These are phyloP conservation scores for Pocillopora meandrina DNA, from an alignment of 92 coral and sea anemone species.

Conservation along the genomic window DNA sequence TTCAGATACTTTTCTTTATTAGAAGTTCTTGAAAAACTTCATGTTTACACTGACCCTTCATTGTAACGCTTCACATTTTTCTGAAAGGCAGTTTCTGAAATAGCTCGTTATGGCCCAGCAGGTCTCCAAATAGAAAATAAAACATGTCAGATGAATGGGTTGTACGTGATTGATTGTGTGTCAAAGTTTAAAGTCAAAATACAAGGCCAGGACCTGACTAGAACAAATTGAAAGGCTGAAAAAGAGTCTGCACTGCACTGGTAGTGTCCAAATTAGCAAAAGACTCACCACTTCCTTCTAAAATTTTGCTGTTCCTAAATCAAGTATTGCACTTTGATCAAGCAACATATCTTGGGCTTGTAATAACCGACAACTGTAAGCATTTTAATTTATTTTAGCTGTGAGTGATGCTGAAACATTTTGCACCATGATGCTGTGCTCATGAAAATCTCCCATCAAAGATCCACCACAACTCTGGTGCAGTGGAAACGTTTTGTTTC, in stretches of 20 bases:
- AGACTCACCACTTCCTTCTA: slow-evolving; percentile 14
- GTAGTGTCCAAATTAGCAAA: slow-evolving; percentile 17
- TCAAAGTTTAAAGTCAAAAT: slow-evolving; percentile 9
- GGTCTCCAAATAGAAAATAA: background rate
- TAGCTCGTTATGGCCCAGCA: background rate
- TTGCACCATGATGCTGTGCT: slow-evolving; percentile 23
- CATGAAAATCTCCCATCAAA: slow-evolving; percentile 9
- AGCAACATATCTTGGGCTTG: background rate
- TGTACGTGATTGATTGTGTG: slow-evolving; percentile 1
- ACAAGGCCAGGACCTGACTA: background rate
- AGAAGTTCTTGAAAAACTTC: too few species aligned
- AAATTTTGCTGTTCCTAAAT: background rate
- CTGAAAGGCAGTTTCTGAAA: slow-evolving; percentile 2
- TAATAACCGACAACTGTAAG: background rate
- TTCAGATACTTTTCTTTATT: too few species aligned
- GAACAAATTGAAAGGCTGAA: slow-evolving; percentile 21
- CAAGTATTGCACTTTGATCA: too few species aligned
- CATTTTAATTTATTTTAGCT: slow-evolving; percentile 6
- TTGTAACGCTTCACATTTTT: background rate
- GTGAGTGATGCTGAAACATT: slow-evolving; percentile 15
- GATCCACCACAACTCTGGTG: background rate
- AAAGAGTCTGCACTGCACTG: slow-evolving; percentile 12
- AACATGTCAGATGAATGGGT: slow-evolving; percentile 17
- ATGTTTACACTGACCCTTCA: background rate
- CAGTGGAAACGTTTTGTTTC: background rate